Conservation (phyloP, 2,888 invertebrate species). For the Podotricha telesiphe region DNA sequence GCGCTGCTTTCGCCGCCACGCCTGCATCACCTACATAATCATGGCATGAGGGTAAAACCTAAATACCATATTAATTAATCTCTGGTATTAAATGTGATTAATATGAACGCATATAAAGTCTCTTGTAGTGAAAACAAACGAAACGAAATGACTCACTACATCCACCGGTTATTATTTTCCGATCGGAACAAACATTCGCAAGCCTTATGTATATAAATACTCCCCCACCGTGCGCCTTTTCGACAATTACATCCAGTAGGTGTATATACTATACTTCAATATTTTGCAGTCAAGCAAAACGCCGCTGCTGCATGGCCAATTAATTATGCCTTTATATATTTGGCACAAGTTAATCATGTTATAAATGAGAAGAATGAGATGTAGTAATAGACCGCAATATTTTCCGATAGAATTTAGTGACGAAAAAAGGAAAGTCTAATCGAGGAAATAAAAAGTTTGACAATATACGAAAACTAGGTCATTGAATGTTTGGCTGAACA, state of each 20-base stretch:
- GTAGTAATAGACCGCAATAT: background rate
- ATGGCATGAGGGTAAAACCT: conserved; percentile 43
- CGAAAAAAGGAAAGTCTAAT: conserved; percentile 46
- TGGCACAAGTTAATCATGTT: background rate
- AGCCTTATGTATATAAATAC: background rate
- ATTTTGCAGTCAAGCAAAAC: background rate
- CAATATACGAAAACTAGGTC: conserved; percentile 58
- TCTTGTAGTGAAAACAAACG: background rate
- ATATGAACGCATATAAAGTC: background rate
- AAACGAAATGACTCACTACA: background rate
- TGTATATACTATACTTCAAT: background rate
- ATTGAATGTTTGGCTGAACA: conserved; percentile 62
- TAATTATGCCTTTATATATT: background rate
- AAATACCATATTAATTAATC: conserved; percentile 37
- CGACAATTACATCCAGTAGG: background rate
- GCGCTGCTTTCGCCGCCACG: conserved; percentile 82
- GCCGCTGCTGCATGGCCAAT: background rate
- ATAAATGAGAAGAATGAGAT: background rate
- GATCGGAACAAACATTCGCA: background rate
- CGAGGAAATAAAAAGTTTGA: conserved; percentile 51
- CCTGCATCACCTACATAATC: conserved; percentile 61
- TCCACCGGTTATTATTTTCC: background rate
- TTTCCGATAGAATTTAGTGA: conserved; percentile 15
- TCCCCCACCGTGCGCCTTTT: background rate
- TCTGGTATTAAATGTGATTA: conserved; percentile 3